phyloP scores from a whole-genome alignment of 2,888 invertebrate species.

The Limnephilus rhombicus region DNA sequence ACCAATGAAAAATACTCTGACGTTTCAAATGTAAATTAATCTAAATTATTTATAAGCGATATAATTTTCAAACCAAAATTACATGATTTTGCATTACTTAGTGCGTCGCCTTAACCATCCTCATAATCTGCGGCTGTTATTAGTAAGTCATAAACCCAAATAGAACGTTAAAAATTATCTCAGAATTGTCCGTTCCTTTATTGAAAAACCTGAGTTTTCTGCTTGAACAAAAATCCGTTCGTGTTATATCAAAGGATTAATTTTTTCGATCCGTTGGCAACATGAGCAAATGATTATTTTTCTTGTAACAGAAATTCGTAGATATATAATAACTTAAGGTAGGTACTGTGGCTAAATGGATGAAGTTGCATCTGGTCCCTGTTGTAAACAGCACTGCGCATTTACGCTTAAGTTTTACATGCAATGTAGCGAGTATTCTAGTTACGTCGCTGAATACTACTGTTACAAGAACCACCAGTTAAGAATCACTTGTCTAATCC shows the following conservation, averaged over 20 bases:
- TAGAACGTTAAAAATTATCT: background rate
- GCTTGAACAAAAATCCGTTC: background rate
- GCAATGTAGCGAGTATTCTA: background rate
- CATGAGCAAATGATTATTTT: background rate
- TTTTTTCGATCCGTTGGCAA: background rate
- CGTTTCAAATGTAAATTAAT: too few species aligned
- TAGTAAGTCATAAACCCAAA: background rate
- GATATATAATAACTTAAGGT: background rate
- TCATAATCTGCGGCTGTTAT: too few species aligned
- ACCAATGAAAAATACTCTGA: too few species aligned
- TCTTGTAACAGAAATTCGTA: background rate
- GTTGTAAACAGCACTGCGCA: background rate
- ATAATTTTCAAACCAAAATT: too few species aligned
- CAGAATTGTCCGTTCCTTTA: background rate
- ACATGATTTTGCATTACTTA: too few species aligned
- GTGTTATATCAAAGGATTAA: background rate
- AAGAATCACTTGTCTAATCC: background rate
- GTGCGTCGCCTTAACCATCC: too few species aligned
- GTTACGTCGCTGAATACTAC: background rate
- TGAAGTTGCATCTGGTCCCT: background rate
- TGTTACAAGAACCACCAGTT: background rate
- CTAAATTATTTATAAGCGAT: too few species aligned
- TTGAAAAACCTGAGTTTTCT: background rate
- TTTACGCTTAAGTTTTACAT: background rate
- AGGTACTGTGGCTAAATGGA: background rate